Evolutionary conservation across 2,113 vertebrate genomes (phyloP).

Genomic region (Forbesichthys agassizii): DNA sequence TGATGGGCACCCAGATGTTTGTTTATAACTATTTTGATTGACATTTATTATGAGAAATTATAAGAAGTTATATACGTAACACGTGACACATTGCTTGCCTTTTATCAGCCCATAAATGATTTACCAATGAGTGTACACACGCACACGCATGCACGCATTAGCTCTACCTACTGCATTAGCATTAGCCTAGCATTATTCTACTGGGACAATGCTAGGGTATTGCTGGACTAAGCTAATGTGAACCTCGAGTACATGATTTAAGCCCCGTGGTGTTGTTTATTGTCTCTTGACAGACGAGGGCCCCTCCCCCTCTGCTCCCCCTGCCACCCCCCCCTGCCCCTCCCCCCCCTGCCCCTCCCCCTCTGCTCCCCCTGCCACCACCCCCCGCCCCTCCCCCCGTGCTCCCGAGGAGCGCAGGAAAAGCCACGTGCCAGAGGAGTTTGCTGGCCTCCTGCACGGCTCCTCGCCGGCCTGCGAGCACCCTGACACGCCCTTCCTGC

Average conservation of each 20-base stretch:
- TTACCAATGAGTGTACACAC: conserved; percentile 21
- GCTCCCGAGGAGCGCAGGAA: conserved; percentile 79
- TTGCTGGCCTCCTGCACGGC: conserved; percentile 93
- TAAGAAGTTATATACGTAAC: too few relatives aligned
- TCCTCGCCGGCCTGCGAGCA: conserved; percentile 93
- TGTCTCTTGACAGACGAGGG: conserved; percentile 61
- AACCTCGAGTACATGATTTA: background rate
- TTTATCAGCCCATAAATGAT: too few relatives aligned
- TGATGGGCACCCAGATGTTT: too few relatives aligned
- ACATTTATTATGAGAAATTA: too few relatives aligned
- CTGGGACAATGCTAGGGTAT: too few relatives aligned
- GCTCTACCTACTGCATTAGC: too few relatives aligned
- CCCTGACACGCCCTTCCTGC: conserved; percentile 90
- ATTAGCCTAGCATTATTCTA: too few relatives aligned
- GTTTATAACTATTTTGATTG: too few relatives aligned
- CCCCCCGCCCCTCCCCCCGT: conserved; percentile 31
- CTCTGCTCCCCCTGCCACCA: conserved; percentile 22
- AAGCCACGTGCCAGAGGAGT: conserved; percentile 87
- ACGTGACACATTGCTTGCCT: too few relatives aligned
- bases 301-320: conserved; percentile 38
- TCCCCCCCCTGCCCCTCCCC: conserved; percentile 50
- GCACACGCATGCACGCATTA: conserved; percentile 3
- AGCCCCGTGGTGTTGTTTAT: conserved; percentile 4
- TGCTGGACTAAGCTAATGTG: too few relatives aligned
- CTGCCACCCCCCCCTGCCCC: conserved; percentile 20